Percentiles rank a stretch among this genome's conserved stretches.
Conservation (phyloP, 2,888 invertebrate genomes). For the Oxyscelio sp. region DNA sequence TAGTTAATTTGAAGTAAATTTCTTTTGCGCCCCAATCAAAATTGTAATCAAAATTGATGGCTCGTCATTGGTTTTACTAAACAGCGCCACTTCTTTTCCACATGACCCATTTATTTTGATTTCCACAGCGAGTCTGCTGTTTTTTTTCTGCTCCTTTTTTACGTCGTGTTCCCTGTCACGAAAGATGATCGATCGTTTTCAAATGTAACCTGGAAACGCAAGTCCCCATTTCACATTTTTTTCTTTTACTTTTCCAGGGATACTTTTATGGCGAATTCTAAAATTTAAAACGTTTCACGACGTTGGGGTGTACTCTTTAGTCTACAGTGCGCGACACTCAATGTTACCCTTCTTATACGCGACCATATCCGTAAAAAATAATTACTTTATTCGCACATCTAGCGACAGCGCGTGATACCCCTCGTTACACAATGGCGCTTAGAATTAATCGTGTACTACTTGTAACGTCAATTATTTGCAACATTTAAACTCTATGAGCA, state of each 20-base stretch:
- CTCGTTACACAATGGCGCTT: conserved; percentile 49
- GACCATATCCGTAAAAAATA: conserved; percentile 63
- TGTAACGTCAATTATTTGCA: conserved; percentile 65
- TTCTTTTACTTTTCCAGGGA: conserved; percentile 2
- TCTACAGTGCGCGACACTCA: conserved; percentile 31
- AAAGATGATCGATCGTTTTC: conserved; percentile 33
- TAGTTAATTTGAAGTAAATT: too few relatives aligned
- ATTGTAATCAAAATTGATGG: background rate
- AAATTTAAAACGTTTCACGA: conserved; percentile 42
- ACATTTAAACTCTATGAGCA: conserved; percentile 73
- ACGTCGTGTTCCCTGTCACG: conserved; percentile 22
- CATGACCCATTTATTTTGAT: conserved; percentile 14
- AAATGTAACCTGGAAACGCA: conserved; percentile 21
- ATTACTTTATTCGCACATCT: conserved; percentile 56
- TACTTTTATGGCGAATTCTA: conserved; percentile 3
- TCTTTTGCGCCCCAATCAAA: background rate
- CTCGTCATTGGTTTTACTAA: background rate
- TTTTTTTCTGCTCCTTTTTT: background rate
- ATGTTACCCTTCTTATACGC: conserved; percentile 30
- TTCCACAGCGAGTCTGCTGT: background rate
- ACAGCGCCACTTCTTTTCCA: background rate
- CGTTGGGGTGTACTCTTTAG: conserved; percentile 1
- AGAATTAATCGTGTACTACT: conserved; percentile 61
- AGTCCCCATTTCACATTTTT: background rate
- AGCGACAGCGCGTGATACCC: conserved; percentile 46